These are phyloP conservation scores for Lepisosteus oculatus DNA, from an alignment of 2,113 vertebrate genomes.

Conservation along the genomic window DNA sequence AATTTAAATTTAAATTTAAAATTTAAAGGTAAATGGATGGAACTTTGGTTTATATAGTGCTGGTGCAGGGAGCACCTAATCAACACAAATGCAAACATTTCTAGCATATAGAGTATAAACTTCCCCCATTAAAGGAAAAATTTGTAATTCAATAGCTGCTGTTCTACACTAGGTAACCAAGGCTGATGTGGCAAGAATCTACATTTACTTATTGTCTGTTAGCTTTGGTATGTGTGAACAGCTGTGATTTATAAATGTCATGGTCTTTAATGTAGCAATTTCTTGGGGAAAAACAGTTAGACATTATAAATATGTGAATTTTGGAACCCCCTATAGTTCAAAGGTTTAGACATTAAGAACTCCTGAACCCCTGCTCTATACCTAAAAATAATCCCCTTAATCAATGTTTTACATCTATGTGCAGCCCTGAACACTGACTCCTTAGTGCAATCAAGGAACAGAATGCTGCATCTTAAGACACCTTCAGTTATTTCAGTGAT, in stretches of 20 bases:
- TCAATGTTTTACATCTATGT: conserved; percentile 14
- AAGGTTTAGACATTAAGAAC: conserved; percentile 40
- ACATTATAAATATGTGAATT: conserved; percentile 42
- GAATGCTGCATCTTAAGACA: neutral
- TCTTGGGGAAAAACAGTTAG: conserved; percentile 40
- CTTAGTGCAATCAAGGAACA: neutral
- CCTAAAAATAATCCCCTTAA: conserved; percentile 37
- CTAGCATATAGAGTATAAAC: too few species aligned
- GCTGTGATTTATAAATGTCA: conserved; percentile 54
- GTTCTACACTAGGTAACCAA: neutral
- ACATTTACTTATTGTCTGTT: conserved; percentile 12
- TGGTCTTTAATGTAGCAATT: conserved; percentile 48
- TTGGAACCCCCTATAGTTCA: conserved; percentile 23
- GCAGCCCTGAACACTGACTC: neutral
- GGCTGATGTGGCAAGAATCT: neutral
- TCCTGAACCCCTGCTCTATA: conserved; percentile 48
- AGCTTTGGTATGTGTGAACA: conserved; percentile 50
- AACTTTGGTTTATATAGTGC: too few species aligned
- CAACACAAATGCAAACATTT: too few species aligned
- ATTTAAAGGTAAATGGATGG: too few species aligned
- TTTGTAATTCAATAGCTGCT: neutral
- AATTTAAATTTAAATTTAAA: too few species aligned
- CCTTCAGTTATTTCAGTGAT: neutral
- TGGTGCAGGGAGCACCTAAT: too few species aligned
- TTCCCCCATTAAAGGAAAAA: neutral